phyloP scores from a whole-genome alignment of 2,888 invertebrate genomes.

The Eudasyphora cyanicolor region DNA sequence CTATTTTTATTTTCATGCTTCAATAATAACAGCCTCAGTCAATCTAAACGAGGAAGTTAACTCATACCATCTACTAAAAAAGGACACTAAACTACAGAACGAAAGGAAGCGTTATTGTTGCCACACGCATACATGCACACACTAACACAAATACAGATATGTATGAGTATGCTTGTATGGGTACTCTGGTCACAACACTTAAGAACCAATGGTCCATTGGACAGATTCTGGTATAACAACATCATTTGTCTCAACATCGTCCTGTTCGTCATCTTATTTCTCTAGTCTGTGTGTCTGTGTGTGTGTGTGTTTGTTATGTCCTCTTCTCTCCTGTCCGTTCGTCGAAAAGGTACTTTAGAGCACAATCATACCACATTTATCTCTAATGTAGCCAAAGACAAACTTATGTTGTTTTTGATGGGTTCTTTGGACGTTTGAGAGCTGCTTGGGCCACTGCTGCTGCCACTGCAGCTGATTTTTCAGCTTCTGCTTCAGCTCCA shows the following conservation, averaged over 20 bases:
- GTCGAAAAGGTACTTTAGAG: slow-evolving; percentile 56
- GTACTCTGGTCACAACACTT: not conserved
- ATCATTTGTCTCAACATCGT: slow-evolving; percentile 60
- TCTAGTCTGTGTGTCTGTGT: not conserved
- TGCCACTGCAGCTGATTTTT: not conserved
- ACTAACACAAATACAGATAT: not conserved
- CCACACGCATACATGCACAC: not conserved
- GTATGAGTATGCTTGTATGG: not conserved
- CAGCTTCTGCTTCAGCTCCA: not conserved
- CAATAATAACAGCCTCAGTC: slow-evolving; percentile 43
- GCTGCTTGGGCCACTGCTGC: not conserved
- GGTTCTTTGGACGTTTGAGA: slow-evolving; percentile 11
- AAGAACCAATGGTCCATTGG: slow-evolving; percentile 24
- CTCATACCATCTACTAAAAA: no score
- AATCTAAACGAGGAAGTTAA: slow-evolving; percentile 12
- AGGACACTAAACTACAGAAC: not conserved
- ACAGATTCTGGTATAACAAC: slow-evolving; percentile 31
- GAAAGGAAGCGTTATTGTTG: not conserved
- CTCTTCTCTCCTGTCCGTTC: slow-evolving; percentile 44
- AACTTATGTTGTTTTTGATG: slow-evolving; percentile 55
- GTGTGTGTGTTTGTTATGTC: not conserved
- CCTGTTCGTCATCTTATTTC: slow-evolving; percentile 34
- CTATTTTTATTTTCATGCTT: slow-evolving; percentile 73
- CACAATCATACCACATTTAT: slow-evolving; percentile 60
- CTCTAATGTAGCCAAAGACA: slow-evolving; percentile 48